phyloP scores from a whole-genome alignment of 2,797 vertebrate species.

The Taeniopygia guttata region DNA sequence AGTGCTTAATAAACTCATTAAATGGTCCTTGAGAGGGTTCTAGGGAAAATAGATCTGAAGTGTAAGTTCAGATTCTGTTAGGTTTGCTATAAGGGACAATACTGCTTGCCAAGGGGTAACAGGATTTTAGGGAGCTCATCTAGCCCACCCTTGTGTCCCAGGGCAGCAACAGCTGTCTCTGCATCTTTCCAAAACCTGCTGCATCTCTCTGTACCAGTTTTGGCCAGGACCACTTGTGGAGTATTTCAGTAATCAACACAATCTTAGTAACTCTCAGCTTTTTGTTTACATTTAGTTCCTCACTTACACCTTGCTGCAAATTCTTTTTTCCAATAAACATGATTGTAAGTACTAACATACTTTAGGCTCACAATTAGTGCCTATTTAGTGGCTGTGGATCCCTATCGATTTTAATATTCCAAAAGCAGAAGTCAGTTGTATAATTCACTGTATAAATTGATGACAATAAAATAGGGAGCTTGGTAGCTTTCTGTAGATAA shows the following conservation, averaged over 20 bases:
- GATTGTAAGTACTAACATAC: slow-evolving; percentile 32
- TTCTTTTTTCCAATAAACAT: neutral
- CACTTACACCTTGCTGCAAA: neutral
- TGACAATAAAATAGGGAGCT: neutral
- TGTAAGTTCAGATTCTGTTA: neutral
- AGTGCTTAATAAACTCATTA: slow-evolving; percentile 31
- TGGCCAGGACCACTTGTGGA: neutral
- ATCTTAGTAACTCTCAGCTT: neutral
- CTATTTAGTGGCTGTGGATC: slow-evolving; percentile 38
- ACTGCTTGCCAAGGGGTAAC: neutral
- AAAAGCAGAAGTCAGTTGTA: slow-evolving; percentile 14
- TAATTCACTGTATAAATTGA: neutral
- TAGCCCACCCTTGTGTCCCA: neutral
- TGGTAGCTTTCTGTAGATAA: neutral
- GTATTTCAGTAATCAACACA: neutral
- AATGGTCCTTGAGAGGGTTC: slow-evolving; percentile 5
- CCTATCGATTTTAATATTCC: slow-evolving; percentile 15
- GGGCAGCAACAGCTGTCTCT: neutral
- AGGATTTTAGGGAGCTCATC: neutral
- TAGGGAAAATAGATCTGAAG: neutral
- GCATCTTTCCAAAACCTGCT: neutral
- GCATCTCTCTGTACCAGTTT: neutral
- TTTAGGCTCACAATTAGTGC: slow-evolving; percentile 28
- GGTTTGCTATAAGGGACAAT: neutral
- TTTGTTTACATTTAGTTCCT: neutral